phyloP scores from a whole-genome alignment of 2,888 invertebrate species.

The Sinotaia quadrata region DNA sequence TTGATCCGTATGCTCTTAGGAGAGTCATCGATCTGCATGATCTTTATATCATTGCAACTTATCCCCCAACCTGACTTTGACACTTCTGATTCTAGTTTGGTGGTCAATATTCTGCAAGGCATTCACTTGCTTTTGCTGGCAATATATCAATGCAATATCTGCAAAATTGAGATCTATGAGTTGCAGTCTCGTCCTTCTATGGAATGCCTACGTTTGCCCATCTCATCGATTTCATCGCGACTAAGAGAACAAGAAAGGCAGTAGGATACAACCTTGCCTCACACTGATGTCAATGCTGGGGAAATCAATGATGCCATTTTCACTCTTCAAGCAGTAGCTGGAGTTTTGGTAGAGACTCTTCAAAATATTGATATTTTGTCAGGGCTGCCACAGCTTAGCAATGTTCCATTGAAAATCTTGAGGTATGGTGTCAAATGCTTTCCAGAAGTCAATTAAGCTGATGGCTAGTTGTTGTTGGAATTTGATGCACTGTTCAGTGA shows the following conservation, averaged over 20 bases:
- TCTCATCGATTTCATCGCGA: not conserved
- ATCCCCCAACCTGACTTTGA: too few species aligned
- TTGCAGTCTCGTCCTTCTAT: not conserved
- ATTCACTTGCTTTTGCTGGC: too few species aligned
- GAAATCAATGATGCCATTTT: not conserved
- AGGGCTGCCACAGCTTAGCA: not conserved
- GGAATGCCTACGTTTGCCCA: not conserved
- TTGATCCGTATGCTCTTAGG: too few species aligned
- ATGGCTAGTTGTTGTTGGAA: not conserved
- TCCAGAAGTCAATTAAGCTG: not conserved
- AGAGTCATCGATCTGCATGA: too few species aligned
- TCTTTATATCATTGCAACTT: too few species aligned
- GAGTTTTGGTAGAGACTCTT: not conserved
- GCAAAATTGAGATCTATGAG: not conserved
- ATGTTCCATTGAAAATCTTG: not conserved
- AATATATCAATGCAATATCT: too few species aligned
- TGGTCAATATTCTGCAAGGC: too few species aligned
- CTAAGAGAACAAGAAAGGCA: not conserved
- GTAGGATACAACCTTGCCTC: not conserved
- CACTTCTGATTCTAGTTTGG: too few species aligned
- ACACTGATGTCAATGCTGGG: not conserved
- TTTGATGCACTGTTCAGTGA: not conserved
- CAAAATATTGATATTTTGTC: not conserved
- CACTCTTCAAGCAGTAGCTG: not conserved
- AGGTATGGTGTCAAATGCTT: not conserved